Evolutionary conservation across 2,888 invertebrate genomes (phyloP).

Genomic region (Beris morrisii): DNA sequence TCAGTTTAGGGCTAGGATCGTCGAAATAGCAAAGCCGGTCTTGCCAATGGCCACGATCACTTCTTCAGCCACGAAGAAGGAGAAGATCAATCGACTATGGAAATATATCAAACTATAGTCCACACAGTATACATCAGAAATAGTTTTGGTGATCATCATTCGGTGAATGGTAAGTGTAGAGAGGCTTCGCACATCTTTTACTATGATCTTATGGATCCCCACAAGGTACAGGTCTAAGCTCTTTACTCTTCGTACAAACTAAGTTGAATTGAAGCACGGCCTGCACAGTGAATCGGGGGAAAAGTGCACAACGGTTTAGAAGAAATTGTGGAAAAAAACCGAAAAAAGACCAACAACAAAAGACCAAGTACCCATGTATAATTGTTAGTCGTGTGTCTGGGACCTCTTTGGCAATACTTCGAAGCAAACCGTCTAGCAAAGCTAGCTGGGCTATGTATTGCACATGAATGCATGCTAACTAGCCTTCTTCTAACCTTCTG

Average conservation of each 20-base stretch:
- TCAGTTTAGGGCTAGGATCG: too few species aligned
- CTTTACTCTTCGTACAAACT: too few species aligned
- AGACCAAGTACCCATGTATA: conserved; percentile 34
- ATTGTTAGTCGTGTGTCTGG: conserved; percentile 34
- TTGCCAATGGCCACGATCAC: conserved; percentile 21
- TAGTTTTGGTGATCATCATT: too few species aligned
- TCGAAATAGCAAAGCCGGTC: not conserved
- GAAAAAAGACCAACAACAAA: conserved; percentile 6
- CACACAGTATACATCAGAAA: not conserved
- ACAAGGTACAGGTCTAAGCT: too few species aligned
- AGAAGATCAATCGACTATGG: conserved; percentile 21
- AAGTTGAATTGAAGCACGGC: too few species aligned
- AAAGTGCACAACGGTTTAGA: conserved; percentile 30
- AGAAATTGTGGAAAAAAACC: not conserved
- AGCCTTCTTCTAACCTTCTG: too few species aligned
- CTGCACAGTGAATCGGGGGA: not conserved
- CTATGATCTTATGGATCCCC: conserved; percentile 18
- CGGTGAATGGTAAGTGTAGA: conserved; percentile 1
- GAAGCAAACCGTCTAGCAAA: too few species aligned
- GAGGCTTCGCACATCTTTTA: conserved; percentile 23
- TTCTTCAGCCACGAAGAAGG: conserved; percentile 12
- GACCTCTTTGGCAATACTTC: too few species aligned
- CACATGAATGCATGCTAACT: too few species aligned
- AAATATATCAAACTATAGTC: conserved; percentile 15
- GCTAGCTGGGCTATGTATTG: too few species aligned